phyloP scores from a whole-genome alignment of 2,113 vertebrate species.

The Corynorhinus townsendii region DNA sequence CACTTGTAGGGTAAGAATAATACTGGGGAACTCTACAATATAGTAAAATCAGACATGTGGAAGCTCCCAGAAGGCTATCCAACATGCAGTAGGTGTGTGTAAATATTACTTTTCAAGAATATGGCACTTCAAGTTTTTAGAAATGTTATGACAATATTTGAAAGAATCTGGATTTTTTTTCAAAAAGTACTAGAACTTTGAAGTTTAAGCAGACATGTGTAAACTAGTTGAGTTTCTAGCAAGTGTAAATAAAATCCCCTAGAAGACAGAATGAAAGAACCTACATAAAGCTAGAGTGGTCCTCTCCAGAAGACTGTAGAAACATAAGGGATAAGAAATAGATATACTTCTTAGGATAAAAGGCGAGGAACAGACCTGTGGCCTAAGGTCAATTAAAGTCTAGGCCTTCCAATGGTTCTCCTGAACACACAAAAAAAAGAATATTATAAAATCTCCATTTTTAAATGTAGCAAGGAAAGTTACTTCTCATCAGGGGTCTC shows the following conservation, averaged over 20 bases:
- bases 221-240: not conserved
- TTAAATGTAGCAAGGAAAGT: not conserved
- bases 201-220: not conserved
- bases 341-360: not conserved
- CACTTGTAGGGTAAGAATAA: not conserved
- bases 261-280: not conserved
- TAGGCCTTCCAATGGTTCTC: not conserved
- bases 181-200: not conserved
- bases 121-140: not conserved
- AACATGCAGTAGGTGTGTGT: not conserved
- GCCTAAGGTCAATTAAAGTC: not conserved
- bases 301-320: not conserved
- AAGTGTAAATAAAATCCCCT: not conserved
- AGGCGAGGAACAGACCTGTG: not conserved
- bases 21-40: not conserved
- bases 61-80: not conserved
- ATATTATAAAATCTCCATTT: not conserved
- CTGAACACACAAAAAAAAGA: not conserved
- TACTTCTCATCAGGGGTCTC: not conserved
- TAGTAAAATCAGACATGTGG: not conserved
- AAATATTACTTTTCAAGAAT: not conserved
- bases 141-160: not conserved
- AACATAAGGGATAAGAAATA: not conserved
- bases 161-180: not conserved
- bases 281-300: no score